phyloP scores from a whole-genome alignment of 2,797 vertebrate species.

The Sebastolobus altivelis region DNA sequence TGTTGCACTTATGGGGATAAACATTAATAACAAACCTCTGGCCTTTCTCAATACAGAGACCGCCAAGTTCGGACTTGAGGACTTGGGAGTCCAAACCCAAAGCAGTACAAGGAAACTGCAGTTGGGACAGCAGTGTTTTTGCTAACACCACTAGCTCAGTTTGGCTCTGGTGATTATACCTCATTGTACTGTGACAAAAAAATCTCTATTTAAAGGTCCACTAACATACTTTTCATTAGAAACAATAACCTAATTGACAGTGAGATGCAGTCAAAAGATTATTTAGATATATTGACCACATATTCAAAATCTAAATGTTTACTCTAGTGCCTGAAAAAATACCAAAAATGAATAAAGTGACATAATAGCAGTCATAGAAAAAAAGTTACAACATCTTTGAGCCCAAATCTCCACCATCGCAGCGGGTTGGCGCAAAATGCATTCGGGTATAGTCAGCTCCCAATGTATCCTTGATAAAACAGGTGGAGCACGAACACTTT shows the following conservation, averaged over 20 bases:
- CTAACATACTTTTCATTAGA: neutral
- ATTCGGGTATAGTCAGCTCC: neutral
- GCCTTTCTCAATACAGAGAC: neutral
- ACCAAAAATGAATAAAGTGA: neutral
- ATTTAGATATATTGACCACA: neutral
- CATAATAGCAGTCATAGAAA: neutral
- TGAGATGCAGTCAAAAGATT: neutral
- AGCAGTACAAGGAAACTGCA: neutral
- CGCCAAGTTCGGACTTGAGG: neutral
- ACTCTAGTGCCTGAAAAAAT: neutral
- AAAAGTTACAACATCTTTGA: neutral
- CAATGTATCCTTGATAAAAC: neutral
- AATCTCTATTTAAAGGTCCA: neutral
- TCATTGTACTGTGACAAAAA: neutral
- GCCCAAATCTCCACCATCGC: neutral
- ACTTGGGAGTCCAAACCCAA: neutral
- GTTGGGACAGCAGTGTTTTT: neutral
- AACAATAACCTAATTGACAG: neutral
- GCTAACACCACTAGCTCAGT: neutral
- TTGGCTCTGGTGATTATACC: no score
- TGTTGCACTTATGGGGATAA: neutral
- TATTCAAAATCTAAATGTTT: constrained; percentile 1
- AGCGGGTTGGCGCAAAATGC: neutral
- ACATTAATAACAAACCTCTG: neutral
- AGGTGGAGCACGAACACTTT: neutral